phyloP scores from a whole-genome alignment of 1,140 invertebrate species.

The Anoplophora glabripennis region DNA sequence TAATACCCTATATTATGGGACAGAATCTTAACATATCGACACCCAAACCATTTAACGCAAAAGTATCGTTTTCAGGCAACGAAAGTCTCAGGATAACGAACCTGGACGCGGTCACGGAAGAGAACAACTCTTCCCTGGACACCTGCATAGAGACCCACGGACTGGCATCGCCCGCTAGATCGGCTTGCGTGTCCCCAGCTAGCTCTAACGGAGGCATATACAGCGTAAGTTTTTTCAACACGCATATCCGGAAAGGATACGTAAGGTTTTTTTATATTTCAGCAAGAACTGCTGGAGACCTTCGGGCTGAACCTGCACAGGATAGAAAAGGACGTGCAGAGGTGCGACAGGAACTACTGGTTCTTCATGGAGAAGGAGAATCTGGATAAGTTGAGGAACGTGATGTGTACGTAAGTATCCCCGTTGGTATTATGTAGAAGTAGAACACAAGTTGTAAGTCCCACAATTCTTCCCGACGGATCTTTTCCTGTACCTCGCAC shows the following conservation, averaged over 20 bases:
- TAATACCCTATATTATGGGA: no score
- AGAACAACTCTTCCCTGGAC: slow-evolving; percentile 41
- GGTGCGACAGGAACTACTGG: slow-evolving; percentile 90
- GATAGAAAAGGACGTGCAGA: slow-evolving; percentile 94
- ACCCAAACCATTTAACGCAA: background rate
- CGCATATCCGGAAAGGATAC: background rate
- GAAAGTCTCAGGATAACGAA: slow-evolving; percentile 36
- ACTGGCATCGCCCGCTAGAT: slow-evolving; percentile 50
- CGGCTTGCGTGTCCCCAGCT: slow-evolving; percentile 71
- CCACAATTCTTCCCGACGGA: background rate
- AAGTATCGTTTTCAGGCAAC: slow-evolving; percentile 2
- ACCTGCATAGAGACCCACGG: slow-evolving; percentile 44
- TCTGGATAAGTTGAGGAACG: slow-evolving; percentile 89
- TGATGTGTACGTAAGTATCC: slow-evolving; percentile 87
- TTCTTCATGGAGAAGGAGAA: slow-evolving; percentile 84
- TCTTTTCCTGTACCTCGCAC: background rate
- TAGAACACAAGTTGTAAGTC: no score
- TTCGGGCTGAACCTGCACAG: slow-evolving; percentile 90
- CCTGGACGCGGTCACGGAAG: slow-evolving; percentile 46
- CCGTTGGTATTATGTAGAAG: no score
- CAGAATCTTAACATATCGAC: no score
- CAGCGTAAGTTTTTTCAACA: slow-evolving; percentile 60
- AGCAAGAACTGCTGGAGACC: slow-evolving; percentile 79
- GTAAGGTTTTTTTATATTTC: slow-evolving; percentile 30
- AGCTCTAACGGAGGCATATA: slow-evolving; percentile 86